Percentiles rank a stretch among this genome's conserved stretches.
phyloP scores from a whole-genome alignment of 2,113 vertebrate species.

The Brienomyrus brachyistius region DNA sequence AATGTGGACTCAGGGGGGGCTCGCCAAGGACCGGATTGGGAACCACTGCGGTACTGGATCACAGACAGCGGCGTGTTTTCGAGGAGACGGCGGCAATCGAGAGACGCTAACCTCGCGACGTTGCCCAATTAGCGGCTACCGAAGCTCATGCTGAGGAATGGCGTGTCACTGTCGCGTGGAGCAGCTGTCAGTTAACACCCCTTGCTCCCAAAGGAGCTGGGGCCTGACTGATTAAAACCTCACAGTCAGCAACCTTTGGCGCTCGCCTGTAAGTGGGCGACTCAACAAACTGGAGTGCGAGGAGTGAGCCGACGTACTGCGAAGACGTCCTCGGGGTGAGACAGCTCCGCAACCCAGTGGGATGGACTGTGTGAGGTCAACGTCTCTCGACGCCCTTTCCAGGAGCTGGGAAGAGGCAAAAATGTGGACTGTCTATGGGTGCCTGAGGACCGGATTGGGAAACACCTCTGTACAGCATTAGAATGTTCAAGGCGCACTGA shows the following conservation, averaged over 20 bases:
- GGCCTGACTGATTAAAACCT: not conserved
- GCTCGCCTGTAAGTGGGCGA: not conserved
- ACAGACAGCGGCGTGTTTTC: not conserved
- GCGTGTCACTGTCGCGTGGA: not conserved
- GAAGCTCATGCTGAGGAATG: not conserved
- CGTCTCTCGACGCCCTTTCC: no score
- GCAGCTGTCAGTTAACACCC: not conserved
- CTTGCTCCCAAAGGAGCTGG: not conserved
- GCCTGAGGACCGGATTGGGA: no score
- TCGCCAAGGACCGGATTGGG: no score
- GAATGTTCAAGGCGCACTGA: not conserved
- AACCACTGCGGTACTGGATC: no score
- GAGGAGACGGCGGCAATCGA: no score
- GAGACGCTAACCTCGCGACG: not conserved
- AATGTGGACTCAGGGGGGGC: no score
- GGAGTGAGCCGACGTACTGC: not conserved
- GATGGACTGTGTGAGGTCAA: no score
- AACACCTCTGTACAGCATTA: no score
- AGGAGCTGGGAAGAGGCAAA: no score
- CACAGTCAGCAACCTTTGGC: not conserved
- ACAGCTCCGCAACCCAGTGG: not conserved
- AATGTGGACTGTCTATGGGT: no score
- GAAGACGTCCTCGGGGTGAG: not conserved
- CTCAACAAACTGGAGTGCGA: not conserved
- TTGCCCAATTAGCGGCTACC: not conserved